Percentiles rank a stretch among this genome's conserved stretches.
phyloP scores from a whole-genome alignment of 2,888 invertebrate genomes.

The Eupithecia pulchellata region DNA sequence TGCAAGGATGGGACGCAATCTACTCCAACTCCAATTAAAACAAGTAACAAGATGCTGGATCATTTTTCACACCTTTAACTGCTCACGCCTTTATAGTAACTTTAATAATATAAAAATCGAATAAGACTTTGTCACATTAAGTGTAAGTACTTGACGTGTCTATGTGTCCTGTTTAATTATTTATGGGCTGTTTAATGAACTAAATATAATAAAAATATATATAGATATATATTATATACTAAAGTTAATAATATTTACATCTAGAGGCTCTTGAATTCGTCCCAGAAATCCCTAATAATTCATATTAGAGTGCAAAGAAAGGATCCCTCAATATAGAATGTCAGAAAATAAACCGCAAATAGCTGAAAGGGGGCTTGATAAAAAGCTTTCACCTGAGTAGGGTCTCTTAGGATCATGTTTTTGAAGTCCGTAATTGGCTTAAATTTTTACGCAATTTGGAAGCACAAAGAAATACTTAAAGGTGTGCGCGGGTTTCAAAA shows the following conservation, averaged over 20 bases:
- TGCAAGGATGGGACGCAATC: not conserved
- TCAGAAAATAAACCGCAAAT: not conserved
- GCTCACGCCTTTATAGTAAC: too few species aligned
- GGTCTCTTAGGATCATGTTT: not conserved
- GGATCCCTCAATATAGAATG: not conserved
- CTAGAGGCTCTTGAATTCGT: not conserved
- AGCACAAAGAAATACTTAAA: slow-evolving; percentile 9
- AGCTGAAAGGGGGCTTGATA: slow-evolving; percentile 1
- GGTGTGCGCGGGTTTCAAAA: not conserved
- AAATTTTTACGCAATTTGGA: slow-evolving; percentile 7
- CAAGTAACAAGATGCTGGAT: not conserved
- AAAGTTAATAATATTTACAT: too few species aligned
- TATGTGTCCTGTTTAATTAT: not conserved
- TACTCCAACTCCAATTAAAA: not conserved
- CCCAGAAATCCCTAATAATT: not conserved
- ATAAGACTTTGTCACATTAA: not conserved
- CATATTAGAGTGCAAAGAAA: not conserved
- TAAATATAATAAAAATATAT: too few species aligned
- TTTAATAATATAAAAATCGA: not conserved
- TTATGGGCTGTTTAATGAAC: too few species aligned
- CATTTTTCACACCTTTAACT: not conserved
- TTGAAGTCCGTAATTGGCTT: slow-evolving; percentile 10
- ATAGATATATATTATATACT: too few species aligned
- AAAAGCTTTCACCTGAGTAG: slow-evolving; percentile 34
- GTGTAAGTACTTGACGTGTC: not conserved